phyloP scores from a whole-genome alignment of 1,140 invertebrate genomes.

The Danaus melanippus region DNA sequence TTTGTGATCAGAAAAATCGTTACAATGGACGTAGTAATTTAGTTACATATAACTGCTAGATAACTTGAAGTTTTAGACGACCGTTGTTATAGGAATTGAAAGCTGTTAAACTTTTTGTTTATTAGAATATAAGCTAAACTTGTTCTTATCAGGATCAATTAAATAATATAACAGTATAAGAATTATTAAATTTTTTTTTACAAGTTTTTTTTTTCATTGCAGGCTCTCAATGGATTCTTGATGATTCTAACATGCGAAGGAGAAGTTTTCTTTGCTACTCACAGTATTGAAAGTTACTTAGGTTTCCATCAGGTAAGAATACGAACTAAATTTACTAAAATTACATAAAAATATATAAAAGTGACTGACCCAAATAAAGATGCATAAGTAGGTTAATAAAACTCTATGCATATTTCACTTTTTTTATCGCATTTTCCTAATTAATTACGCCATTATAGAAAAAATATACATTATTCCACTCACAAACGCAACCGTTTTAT shows the following conservation, averaged over 20 bases:
- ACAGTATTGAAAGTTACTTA: slow-evolving; percentile 99
- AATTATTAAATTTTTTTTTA: too few relatives aligned
- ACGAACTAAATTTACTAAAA: background rate
- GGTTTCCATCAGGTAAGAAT: slow-evolving; percentile 97
- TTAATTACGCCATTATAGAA: slow-evolving; percentile 28
- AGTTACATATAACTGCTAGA: background rate
- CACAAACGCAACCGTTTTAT: slow-evolving; percentile 25
- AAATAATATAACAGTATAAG: too few relatives aligned
- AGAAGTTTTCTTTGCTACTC: slow-evolving; percentile 98
- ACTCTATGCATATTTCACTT: slow-evolving; percentile 23
- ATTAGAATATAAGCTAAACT: too few relatives aligned
- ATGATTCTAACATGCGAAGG: slow-evolving; percentile 98
- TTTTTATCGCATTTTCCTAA: slow-evolving; percentile 20
- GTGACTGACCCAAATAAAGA: slow-evolving; percentile 1
- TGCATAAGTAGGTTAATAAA: background rate
- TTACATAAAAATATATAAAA: background rate
- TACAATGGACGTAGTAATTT: slow-evolving; percentile 1
- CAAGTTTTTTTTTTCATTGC: slow-evolving; percentile 52
- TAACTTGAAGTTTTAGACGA: slow-evolving; percentile 3
- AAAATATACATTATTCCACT: slow-evolving; percentile 22
- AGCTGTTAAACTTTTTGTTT: too few relatives aligned
- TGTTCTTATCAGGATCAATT: too few relatives aligned
- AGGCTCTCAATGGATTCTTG: slow-evolving; percentile 99
- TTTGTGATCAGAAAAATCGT: background rate
- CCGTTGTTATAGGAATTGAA: too few relatives aligned